Evolutionary conservation across 92 coral and sea anemone genomes (phyloP), one percentile per base, ranked within the genome.

Genomic region (Heteractis magnifica): DNA sequence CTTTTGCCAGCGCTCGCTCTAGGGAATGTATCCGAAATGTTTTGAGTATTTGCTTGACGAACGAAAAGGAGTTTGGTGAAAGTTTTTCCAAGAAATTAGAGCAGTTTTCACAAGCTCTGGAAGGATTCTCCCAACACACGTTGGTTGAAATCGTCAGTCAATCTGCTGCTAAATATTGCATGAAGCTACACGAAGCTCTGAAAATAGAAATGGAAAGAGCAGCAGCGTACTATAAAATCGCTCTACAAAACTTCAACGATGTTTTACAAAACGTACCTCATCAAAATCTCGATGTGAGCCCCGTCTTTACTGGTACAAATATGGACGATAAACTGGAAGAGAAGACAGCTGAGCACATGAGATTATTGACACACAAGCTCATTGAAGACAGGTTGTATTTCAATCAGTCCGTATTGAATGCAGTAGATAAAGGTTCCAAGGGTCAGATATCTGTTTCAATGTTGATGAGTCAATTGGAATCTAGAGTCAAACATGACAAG

Each of bases 1-100:
- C 98, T 23, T 94, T 87, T 15, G 89, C 93, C 11, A 94, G 98
- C 86, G 94, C 98, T 18, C 82, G 90, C 12, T 94, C 98, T 23
- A 79, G 94, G 62, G 98, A 94, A 6, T 87, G 87, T 65, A 94
- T 94, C 7, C 83, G 88, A 79, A 89, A 80, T 55, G 85, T 94
- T 11, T 80, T 94, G 50, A 60, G 65, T 62, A 80, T 94, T 64
- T 94, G 98, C 70, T 72, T 86, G 52, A 84, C 79, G 70, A 87
- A 86, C 44, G 93, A 94, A 73, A 75, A 77, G 7, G 87, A 92
- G 1, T 72, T 94, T 52, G 83, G 81, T 51, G 92, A 80, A 71
- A 82, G 89, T 60, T 76, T 94, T 52, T 80, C 77, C 0, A 88
- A 85, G 51, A 79, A 90, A 81, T 86, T 88, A 5, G 83, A 91